Base-by-base conservation (phyloP, 2,797 vertebrate species). In the Cryptoblepharus egeriae region DNA sequence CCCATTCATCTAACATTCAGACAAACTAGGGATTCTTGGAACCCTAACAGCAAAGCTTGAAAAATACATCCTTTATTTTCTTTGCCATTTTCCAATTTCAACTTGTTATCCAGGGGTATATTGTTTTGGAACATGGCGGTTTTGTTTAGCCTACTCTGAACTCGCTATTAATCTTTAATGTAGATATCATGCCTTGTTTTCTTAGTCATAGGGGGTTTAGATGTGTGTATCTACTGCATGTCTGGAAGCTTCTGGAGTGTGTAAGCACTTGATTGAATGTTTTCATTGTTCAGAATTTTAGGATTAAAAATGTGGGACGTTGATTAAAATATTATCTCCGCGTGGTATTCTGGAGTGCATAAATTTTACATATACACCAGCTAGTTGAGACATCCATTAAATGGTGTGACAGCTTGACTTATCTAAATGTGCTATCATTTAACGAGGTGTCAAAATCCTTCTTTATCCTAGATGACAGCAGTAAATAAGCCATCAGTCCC, bases 391-490 rank as follows among this genome's bases (percentile, higher is more conserved):
- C 96, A 96, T 96, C 95, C 95, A 95, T 96, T 96, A 96, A 94
- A 95, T 91, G 87, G 91, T 91, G 91, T 96, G 96, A 96, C 96
- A 96, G 96, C 94, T 95, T 95, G 95, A 95, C 96, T 96, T 96
- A 96, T 94, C 95, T 96, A 95, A 96, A 96, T 94, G 95, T 95
- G 95, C 95, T 94, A 96, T 96, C 96, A 96, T 96, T 96, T 96
- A 96, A 94, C 95, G 92, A 94, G 92, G 93, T 96, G 96, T 96
- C 95, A 96, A 95, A 96, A 96, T 96, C 94, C 92, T 93, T 92
- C 95, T 96, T 96, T 96, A 94, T 96, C 92, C n/a, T 95, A 93
- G 93, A 95, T 88, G 95, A 95, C 95, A 94, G 95, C 93, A 88
- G 95, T 96, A 96, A 96, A 96, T 96, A 96, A 96, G 95, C 95